Evolutionary conservation across 2,797 vertebrate species (phyloP).

Genomic region (Podarcis lilfordi): DNA sequence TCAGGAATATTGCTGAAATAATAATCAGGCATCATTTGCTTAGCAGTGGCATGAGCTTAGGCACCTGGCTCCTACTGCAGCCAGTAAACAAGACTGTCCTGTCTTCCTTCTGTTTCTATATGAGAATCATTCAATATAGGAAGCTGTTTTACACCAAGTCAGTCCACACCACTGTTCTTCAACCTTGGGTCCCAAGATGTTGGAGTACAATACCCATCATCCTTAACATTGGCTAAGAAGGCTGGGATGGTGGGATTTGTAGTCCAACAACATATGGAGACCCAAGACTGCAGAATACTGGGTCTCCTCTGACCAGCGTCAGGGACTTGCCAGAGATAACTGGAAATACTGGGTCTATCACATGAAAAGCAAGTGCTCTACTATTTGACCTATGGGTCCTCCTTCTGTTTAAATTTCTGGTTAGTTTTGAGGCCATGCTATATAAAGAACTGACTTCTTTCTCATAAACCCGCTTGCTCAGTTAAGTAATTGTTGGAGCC

Average conservation of each 20-base stretch:
- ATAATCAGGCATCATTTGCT: background rate
- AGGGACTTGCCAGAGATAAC: too few relatives aligned
- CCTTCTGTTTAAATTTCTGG: background rate
- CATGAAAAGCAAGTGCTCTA: background rate
- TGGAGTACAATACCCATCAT: background rate
- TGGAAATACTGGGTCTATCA: too few relatives aligned
- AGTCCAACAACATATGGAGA: too few relatives aligned
- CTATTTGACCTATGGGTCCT: background rate
- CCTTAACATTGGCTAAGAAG: too few relatives aligned
- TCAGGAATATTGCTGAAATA: constrained; percentile 12
- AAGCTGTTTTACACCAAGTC: background rate
- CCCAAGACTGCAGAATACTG: too few relatives aligned
- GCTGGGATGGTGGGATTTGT: too few relatives aligned
- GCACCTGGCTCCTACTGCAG: background rate
- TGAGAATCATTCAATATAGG: constrained; percentile 38
- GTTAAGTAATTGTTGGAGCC: background rate
- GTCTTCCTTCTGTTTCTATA: constrained; percentile 51
- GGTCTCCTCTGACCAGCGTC: too few relatives aligned
- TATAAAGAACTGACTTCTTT: background rate
- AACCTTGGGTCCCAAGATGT: background rate
- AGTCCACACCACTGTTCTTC: background rate
- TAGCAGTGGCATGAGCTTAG: background rate
- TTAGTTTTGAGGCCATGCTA: background rate
- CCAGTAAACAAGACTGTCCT: constrained; percentile 30
- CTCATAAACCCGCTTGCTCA: background rate